Base-by-base conservation (phyloP, 2,113 vertebrate genomes). In the Aptenodytes patagonicus region DNA sequence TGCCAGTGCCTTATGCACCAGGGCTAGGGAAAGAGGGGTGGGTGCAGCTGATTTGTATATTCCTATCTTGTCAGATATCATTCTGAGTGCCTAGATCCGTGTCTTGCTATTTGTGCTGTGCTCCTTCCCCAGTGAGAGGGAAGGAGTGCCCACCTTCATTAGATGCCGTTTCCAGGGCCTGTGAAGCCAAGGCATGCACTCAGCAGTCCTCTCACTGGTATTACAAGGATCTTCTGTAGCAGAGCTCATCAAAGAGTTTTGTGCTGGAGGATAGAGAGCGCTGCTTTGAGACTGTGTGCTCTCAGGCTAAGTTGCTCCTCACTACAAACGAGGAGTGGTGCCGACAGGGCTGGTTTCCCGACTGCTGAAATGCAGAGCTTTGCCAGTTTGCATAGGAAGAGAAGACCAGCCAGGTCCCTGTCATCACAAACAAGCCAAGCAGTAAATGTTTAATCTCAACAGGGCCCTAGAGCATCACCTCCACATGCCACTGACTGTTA, bases 371-470 rank as follows among this genome's bases (percentile, higher is more conserved):
- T 4, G 25, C 61, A 55, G 58, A 93, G 62, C 78, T 95, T 82
- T 91, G 58, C 70, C 79, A 77, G 66, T 84, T 95, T 93, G 77
- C 77, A 84, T 36, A 68, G 65, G 80, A 69, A 71, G 80, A 89
- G 68, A 86, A 94, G 91, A 75, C 55, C 42, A 78, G 81, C 87
- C 93, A 89, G 83, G 83, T 91, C 83, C 38, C 69, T 92, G 94
- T 95, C 89, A 95, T 94, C 87, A 84, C 89, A 96, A 81, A 93
- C 89, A 95, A 94, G 81, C 51, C 83, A 95, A 82, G 93, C 77
- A 96, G 89, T 84, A 96, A 96, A 95, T 94, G 93, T 64, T 89
- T 81, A 82, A 94, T 92, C 83, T 94, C 94, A 96, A 64, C 86
- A 91, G 65, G 60, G 55, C 87, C 60, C 87, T 78, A 87, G 26